phyloP scores from a whole-genome alignment of 2,888 invertebrate genomes.

The Chydorus sphaericus region DNA sequence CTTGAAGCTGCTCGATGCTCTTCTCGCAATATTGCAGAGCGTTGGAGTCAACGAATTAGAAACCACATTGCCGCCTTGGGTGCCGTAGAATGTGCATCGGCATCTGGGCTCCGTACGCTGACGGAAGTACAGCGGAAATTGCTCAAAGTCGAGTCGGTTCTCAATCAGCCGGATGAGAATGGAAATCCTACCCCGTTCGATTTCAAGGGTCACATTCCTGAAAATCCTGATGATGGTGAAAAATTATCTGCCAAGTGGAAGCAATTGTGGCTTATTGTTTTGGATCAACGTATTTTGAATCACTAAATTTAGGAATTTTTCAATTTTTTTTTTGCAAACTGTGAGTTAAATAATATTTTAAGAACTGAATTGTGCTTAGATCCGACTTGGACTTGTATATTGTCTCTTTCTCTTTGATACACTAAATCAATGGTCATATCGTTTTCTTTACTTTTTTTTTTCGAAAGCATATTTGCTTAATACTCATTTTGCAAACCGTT shows the following conservation, averaged over 20 bases:
- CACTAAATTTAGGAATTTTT: not conserved
- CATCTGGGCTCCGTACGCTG: not conserved
- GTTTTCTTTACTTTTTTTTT: too few relatives aligned
- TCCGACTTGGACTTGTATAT: too few relatives aligned
- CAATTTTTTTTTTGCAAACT: not conserved
- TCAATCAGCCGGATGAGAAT: not conserved
- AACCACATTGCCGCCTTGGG: not conserved
- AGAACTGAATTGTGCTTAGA: too few relatives aligned
- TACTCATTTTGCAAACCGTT: too few relatives aligned
- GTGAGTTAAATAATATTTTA: not conserved
- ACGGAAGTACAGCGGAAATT: not conserved
- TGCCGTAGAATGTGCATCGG: not conserved
- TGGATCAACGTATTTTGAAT: not conserved
- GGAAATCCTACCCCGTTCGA: not conserved
- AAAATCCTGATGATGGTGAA: not conserved
- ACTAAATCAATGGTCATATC: too few relatives aligned
- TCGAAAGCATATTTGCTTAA: too few relatives aligned
- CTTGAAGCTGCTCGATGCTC: not conserved
- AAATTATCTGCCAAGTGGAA: not conserved
- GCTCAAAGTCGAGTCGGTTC: not conserved
- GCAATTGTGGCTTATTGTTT: not conserved
- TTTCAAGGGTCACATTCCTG: constrained; percentile 1
- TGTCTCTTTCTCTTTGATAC: too few relatives aligned
- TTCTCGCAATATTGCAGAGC: not conserved
- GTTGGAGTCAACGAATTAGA: not conserved